Base-by-base conservation (phyloP, 2,888 invertebrate species). In the Drosophila niveifrons region DNA sequence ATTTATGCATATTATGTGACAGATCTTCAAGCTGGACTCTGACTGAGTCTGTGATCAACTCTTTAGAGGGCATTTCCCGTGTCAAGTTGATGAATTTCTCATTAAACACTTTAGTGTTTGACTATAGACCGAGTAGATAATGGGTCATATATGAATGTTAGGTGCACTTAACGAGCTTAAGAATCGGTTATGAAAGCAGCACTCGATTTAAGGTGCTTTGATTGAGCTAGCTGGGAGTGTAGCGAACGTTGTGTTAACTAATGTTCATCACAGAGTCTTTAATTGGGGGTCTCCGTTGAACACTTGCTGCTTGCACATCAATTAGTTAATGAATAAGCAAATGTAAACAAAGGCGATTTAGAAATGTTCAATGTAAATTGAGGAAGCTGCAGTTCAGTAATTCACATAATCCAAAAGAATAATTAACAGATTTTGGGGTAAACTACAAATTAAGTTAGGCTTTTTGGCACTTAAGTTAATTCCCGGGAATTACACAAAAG, bases 41-140 rank as follows among this genome's bases (percentile, higher is more conserved):
- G 23, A 6, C 23, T 0, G 23, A 23, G 23, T 23, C 23, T 53
- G 66, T 34, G 39, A 10, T 57, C 44, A 34, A 31, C 50, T 23
- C 13, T 41, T 47, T 61, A 43, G 64, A 51, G 72, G 82, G 69
- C 79, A 84, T 81, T 89, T 87, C 79, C 85, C 89, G 65, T 81
- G 72, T 82, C 71, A 73, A 65, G 52, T 23, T 68, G 63, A 64
- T 67, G 66, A 55, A 66, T 81, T 65, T 67, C 67, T 70, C 65
- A 66, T 67, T 57, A 41, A 15, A 63, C 57, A 47, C 50, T 47
- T 47, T 31, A 36, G 53, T 62, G 34, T 66, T 58, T 62, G 29
- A 29, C 23, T 15, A 29, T 31, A 41, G 48, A 58, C n/a, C n/a
- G n/a, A n/a, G n/a, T n/a, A n/a, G n/a, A n/a, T n/a, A n/a, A n/a